Evolutionary conservation across 2,888 invertebrate species (phyloP), one percentile per base, ranked within the genome.

Genomic region (Philereme vetulata): DNA sequence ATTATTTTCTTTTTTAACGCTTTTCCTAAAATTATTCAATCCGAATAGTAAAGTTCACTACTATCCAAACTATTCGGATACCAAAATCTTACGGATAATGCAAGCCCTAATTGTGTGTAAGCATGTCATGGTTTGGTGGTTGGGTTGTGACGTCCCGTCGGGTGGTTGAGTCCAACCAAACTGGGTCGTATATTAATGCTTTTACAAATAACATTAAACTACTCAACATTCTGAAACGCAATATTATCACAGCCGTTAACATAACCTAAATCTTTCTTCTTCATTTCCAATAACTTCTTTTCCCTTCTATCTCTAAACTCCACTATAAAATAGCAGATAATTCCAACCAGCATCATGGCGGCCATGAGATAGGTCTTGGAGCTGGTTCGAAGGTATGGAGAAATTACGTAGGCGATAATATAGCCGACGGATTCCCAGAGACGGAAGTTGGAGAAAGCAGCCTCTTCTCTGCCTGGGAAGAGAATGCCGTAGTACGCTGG

Each of bases 401-500:
- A 94, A 65, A 94, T 88, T 38, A 93, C 81, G 76, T 94, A 95
- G 1, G 95, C 94, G 7, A 94, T 86, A 64, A 95, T 94, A 80
- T 94, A 94, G 4, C 95, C 95, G 0, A 94, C 80, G 0, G 94
- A 94, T 76, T 95, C 95, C 95, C 95, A 95, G 3, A 95, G 89
- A 0, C 95, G 86, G 86, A 95, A 95, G 86, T 95, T 95, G 44
- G 95, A 93, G 85, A 94, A 95, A 0, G 95, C 95, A 0, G 95
- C 94, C 72, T 95, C 95, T 72, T 95, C 93, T 66, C 93, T 83
- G 0, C 92, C 89, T 0, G 93, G 93, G 76, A 95, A 95, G n/a
- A 95, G 83, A 33, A 93, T 90, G 0, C 95, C 95, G 84, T 94
- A 95, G 74, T 94, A 93, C 0, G 93, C 93, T 93, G 82, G 4